Base-by-base conservation (phyloP, 2,888 invertebrate genomes). In the Calameuta filiformis region DNA sequence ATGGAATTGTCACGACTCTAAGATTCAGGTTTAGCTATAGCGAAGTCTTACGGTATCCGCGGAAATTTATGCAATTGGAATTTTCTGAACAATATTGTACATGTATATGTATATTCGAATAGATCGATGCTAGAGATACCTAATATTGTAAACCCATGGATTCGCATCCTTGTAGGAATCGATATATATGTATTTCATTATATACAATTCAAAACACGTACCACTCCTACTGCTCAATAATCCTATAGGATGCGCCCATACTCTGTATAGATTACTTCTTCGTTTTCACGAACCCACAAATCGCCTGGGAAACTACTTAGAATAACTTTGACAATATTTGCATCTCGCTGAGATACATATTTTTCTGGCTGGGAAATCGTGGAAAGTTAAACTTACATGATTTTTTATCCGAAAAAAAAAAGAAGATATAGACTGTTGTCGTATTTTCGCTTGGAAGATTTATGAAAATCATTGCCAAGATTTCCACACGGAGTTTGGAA, bases 211-310 rank as follows among this genome's bases (percentile, higher is more conserved):
- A 23, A 73, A 69, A 69, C 79, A 79, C 79, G 79, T 79, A 74
- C 77, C 56, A 68, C 37, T 77, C 75, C 71, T 35, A 79, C 71
- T 77, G 73, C 75, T 79, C 76, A 79, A 75, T 79, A 77, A 79
- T 79, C 79, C 75, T 56, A 56, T 23, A 56, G 23, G 9, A 56
- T 56, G 2, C 56, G 23, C 23, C 23, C 9, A 9, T 56, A 56
- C 56, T 56, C 56, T 56, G 23, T 56, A 56, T 56, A 56, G 56
- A 56, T 56, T 56, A 56, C 56, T 56, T 23, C 56, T 6, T 23
- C 56, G 23, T 56, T 56, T 56, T 56, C 56, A 56, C 40, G 23
- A 56, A 23, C 23, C 2, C 23, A 23, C 15, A 23, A 56, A 56
- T 56, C 6, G 23, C 9, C 23, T 56, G 23, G 56, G 56, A 56